phyloP scores from a whole-genome alignment of 2,113 vertebrate genomes.

The Montifringilla adamsi region DNA sequence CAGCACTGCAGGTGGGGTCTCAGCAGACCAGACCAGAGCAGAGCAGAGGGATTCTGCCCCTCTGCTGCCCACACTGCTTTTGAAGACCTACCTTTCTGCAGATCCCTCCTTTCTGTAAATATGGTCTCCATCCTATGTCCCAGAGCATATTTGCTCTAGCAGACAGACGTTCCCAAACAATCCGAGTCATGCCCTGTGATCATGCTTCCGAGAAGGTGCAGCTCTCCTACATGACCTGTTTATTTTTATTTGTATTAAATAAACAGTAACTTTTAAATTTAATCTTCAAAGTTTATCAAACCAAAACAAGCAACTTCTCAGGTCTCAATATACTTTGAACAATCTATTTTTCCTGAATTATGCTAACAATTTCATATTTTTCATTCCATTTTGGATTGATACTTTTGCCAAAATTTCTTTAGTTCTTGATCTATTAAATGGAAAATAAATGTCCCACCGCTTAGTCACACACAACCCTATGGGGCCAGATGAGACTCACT shows the following conservation, averaged over 20 bases:
- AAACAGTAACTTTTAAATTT: not conserved
- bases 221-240: accelerated
- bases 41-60: too few relatives aligned
- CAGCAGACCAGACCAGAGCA: not conserved
- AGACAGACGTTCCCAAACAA: not conserved
- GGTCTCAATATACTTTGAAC: not conserved
- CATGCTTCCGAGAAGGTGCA: not conserved
- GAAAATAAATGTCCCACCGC: not conserved
- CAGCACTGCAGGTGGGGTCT: not conserved
- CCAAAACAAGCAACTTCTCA: not conserved
- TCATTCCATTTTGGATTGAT: not conserved
- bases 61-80: accelerated
- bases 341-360: not conserved
- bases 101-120: not conserved
- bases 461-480: not conserved
- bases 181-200: not conserved
- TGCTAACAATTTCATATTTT: not conserved
- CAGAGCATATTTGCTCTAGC: not conserved
- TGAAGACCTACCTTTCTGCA: not conserved
- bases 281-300: not conserved
- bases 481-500: not conserved
- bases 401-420: not conserved
- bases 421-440: not conserved
- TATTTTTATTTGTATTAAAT: not conserved
- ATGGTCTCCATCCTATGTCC: not conserved